Percentiles rank a stretch among this genome's conserved stretches.
Conservation (phyloP, 2,888 invertebrate species). For the Leptarthrus brevirostris region DNA sequence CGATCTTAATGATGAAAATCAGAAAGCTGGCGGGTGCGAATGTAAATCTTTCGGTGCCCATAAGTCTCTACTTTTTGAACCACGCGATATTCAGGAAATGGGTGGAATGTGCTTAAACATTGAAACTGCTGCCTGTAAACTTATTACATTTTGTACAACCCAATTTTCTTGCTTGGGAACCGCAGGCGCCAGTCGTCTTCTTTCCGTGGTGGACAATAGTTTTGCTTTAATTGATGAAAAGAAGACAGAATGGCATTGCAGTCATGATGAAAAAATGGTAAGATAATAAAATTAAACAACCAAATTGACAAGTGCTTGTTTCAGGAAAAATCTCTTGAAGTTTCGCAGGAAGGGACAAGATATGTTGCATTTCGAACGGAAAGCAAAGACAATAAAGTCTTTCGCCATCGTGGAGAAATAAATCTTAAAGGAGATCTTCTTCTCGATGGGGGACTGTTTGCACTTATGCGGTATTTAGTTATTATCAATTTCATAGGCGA, state of each 20-base stretch:
- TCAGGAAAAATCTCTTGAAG: constrained; percentile 39
- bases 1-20: neutral
- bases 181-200: constrained; percentile 10
- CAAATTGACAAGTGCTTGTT: neutral
- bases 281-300: neutral
- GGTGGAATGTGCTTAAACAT: constrained; percentile 44
- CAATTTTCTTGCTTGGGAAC: constrained; percentile 44
- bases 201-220: constrained; percentile 41
- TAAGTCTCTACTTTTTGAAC: neutral
- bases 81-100: constrained; percentile 5
- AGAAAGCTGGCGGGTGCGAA: neutral
- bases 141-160: constrained; percentile 44
- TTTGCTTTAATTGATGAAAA: constrained; percentile 52
- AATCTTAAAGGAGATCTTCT: constrained; percentile 58
- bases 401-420: constrained; percentile 8
- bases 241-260: constrained; percentile 43
- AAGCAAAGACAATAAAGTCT: neutral
- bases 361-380: constrained; percentile 37
- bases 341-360: neutral
- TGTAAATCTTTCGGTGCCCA: neutral
- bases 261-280: constrained; percentile 23
- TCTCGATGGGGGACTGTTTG: constrained; percentile 61
- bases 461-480: constrained; percentile 61
- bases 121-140: constrained; percentile 29
- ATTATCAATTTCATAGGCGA: constrained; percentile 59